A percentile compares a stretch with the other conserved stretches of the same genome.
Evolutionary conservation across 2,113 vertebrate genomes (phyloP).

Genomic region (Sinocyclocheilus anshuiensis): DNA sequence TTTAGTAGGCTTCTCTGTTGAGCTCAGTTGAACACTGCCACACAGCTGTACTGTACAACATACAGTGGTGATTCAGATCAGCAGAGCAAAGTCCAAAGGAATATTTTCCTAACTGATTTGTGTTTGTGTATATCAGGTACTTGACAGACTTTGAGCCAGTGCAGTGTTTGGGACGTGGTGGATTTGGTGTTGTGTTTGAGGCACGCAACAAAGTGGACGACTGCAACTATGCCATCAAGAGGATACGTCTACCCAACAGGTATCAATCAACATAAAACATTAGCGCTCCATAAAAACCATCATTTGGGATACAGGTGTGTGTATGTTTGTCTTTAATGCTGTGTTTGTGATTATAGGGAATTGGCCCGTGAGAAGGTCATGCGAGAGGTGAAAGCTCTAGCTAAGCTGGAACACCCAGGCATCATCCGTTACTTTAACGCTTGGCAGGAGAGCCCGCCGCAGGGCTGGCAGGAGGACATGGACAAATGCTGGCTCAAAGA

Average conservation of each 20-base stretch:
- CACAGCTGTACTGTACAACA: neutral
- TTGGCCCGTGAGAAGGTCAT: slow-evolving; percentile 97
- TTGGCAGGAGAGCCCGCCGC: slow-evolving; percentile 95
- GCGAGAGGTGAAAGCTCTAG: slow-evolving; percentile 95
- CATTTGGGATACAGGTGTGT: neutral
- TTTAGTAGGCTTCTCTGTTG: neutral
- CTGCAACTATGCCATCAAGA: slow-evolving; percentile 99
- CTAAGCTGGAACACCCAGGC: slow-evolving; percentile 95
- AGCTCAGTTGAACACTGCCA: neutral
- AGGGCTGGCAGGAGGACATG: slow-evolving; percentile 97
- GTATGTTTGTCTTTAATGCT: slow-evolving; percentile 7
- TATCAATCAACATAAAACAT: slow-evolving; percentile 58
- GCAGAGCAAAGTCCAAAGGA: neutral
- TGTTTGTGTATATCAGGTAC: slow-evolving; percentile 77
- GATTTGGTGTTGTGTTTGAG: slow-evolving; percentile 97
- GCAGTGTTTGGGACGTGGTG: slow-evolving; percentile 94
- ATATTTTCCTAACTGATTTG: neutral
- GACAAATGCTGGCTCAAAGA: slow-evolving; percentile 94
- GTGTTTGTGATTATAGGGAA: slow-evolving; percentile 74
- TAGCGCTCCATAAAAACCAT: neutral
- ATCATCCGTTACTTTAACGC: slow-evolving; percentile 99
- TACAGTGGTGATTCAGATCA: neutral
- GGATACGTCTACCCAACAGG: slow-evolving; percentile 97
- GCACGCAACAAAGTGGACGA: slow-evolving; percentile 98
- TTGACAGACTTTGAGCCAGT: slow-evolving; percentile 97